Evolutionary conservation across 2,113 vertebrate genomes (phyloP).

Genomic region (Tiliqua scincoides): DNA sequence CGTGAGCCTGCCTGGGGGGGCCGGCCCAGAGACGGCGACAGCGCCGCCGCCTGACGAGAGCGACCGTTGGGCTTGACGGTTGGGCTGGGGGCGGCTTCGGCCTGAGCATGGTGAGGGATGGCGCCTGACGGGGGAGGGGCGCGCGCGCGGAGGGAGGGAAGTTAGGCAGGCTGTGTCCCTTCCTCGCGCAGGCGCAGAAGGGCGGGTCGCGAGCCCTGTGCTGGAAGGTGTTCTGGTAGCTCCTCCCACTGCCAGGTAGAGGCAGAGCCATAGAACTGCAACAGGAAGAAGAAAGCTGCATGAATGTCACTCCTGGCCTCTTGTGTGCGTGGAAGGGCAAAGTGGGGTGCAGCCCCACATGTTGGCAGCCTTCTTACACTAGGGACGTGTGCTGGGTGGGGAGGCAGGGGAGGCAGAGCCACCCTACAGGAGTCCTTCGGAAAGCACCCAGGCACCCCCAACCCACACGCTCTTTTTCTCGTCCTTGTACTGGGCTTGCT

Average conservation of each 20-base stretch:
- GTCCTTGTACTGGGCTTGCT: no score
- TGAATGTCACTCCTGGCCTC: no score
- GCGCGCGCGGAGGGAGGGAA: neutral
- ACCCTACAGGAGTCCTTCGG: no score
- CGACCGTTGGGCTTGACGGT: neutral
- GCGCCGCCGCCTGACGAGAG: neutral
- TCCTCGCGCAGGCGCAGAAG: neutral
- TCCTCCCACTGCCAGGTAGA: neutral
- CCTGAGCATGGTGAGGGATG: conserved; percentile 24
- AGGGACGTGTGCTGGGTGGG: no score
- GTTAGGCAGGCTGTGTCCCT: neutral
- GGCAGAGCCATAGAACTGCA: no score
- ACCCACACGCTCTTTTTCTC: no score
- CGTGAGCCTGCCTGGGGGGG: neutral
- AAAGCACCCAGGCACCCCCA: no score
- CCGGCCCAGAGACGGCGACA: neutral
- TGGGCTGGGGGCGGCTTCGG: neutral
- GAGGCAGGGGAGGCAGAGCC: no score
- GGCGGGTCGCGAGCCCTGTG: neutral
- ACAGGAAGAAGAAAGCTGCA: no score
- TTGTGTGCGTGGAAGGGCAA: no score
- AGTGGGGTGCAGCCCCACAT: no score
- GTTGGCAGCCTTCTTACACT: neutral
- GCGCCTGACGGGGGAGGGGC: neutral
- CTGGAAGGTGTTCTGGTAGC: no score